Conservation (phyloP, 2,113 vertebrate species). For the Chloropsis cyanopogon region DNA sequence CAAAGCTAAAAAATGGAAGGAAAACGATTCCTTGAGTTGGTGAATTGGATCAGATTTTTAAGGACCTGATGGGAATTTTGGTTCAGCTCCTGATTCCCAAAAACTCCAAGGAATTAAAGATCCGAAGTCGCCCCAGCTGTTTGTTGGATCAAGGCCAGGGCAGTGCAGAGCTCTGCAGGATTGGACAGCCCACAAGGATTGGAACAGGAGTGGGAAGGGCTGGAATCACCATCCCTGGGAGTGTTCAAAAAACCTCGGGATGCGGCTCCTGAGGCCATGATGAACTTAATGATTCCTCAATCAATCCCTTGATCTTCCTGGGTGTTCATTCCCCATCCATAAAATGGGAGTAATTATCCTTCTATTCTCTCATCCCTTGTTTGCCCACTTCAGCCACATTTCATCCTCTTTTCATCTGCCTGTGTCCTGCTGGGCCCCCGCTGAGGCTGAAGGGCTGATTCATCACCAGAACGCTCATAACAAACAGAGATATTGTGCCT, state of each 20-base stretch:
- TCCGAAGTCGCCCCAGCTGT: not conserved
- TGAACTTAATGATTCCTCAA: not conserved
- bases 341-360: not conserved
- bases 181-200: fast-evolving
- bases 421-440: not conserved
- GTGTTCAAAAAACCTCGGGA: not conserved
- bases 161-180: not conserved
- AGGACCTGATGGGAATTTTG: not conserved
- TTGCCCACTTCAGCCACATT: not conserved
- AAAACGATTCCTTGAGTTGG: not conserved
- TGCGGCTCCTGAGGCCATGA: not conserved
- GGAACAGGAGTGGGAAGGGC: not conserved
- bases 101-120: not conserved
- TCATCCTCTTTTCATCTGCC: not conserved
- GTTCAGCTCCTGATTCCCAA: not conserved
- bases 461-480: fast-evolving
- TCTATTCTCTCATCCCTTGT: not conserved
- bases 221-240: not conserved
- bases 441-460: not conserved
- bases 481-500: fast-evolving
- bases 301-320: not conserved
- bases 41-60: not conserved
- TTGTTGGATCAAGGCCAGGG: not conserved
- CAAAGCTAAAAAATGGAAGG: not conserved
- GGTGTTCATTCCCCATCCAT: not conserved